Evolutionary conservation across 2,888 invertebrate genomes (phyloP).

Genomic region (Hemaris fuciformis): DNA sequence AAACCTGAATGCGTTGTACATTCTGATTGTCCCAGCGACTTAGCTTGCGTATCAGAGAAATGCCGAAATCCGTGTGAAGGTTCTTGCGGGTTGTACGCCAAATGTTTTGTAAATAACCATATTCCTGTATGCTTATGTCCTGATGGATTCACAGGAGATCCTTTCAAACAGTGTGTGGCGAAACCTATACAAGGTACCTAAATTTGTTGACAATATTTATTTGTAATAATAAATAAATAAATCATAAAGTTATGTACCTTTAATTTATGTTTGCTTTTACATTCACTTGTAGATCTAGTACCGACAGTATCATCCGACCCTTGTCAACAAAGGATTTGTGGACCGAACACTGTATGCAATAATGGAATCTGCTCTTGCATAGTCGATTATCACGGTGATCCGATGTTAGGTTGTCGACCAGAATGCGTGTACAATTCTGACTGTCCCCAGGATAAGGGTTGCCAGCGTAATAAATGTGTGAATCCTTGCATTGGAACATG

Average conservation of each 20-base stretch:
- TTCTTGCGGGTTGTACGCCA: slow-evolving; percentile 84
- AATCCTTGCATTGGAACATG: slow-evolving; percentile 88
- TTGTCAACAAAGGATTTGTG: slow-evolving; percentile 85
- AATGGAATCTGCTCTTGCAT: slow-evolving; percentile 83
- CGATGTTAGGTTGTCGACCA: slow-evolving; percentile 85
- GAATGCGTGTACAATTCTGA: slow-evolving; percentile 87
- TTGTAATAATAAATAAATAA: neutral
- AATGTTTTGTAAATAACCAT: slow-evolving; percentile 86
- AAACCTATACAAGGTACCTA: slow-evolving; percentile 72
- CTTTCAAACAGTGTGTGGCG: slow-evolving; percentile 84
- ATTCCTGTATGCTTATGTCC: slow-evolving; percentile 87
- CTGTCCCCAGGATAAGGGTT: slow-evolving; percentile 84
- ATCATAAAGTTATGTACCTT: neutral
- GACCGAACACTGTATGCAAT: slow-evolving; percentile 81
- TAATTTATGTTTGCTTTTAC: neutral
- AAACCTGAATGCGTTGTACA: slow-evolving; percentile 85
- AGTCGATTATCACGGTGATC: slow-evolving; percentile 84
- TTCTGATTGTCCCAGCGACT: slow-evolving; percentile 84
- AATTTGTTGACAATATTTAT: neutral
- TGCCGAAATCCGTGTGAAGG: slow-evolving; percentile 87
- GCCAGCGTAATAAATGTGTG: slow-evolving; percentile 85
- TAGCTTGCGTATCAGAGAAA: slow-evolving; percentile 85
- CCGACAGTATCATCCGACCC: slow-evolving; percentile 61
- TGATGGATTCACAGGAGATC: slow-evolving; percentile 84
- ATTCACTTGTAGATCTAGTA: slow-evolving; percentile 42